Evolutionary conservation across 64 coral and sea anemone species (phyloP), one percentile per base, ranked within the genome.

Genomic region (Stichodactyla helianthus): DNA sequence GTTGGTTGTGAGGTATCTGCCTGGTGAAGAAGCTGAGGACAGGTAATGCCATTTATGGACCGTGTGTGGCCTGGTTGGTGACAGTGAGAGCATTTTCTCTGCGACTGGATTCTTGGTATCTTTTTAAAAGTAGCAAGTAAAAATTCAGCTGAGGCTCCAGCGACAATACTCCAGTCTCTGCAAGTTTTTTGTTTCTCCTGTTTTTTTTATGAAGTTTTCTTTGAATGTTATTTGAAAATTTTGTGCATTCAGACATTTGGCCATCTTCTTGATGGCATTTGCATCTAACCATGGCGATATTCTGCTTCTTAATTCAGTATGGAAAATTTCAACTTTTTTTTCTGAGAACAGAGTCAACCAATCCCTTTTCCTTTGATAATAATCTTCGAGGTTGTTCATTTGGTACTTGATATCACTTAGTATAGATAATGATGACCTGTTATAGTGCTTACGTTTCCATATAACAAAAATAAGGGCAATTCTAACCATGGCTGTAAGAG

Each of bases 241-340:
- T 31, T 86, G 60, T 12, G 71, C 51, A 26, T 88, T 82, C 61
- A 52, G 76, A 20, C 88, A 89, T 13, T 18, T 20, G 13, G 88
- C 88, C 28, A 89, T 14, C 12, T 93, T 89, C 9, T 52, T 22
- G 59, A 93, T 93, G 60, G 89, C 87, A 51, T 56, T 77, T 10
- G 50, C 92, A 59, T 51, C 82, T 61, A 86, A 70, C 74, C 89
- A 84, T 64, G 78, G 44, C 20, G 59, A 19, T 6, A 84, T 87
- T 35, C 81, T 61, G 56, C 51, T 61, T 27, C 93, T 50, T 6
- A 94, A 54, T 51, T 85, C 60, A 5, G 85, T 86, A 53, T 95
- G 93, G 89, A 89, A 91, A 25, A 91, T 91, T 82, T 91, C 93
- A 85, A 95, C 59, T 64, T 95, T 95, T 44, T 86, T 95, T 53